phyloP scores from a whole-genome alignment of 2,113 vertebrate genomes.

The Pleuronectes platessa region DNA sequence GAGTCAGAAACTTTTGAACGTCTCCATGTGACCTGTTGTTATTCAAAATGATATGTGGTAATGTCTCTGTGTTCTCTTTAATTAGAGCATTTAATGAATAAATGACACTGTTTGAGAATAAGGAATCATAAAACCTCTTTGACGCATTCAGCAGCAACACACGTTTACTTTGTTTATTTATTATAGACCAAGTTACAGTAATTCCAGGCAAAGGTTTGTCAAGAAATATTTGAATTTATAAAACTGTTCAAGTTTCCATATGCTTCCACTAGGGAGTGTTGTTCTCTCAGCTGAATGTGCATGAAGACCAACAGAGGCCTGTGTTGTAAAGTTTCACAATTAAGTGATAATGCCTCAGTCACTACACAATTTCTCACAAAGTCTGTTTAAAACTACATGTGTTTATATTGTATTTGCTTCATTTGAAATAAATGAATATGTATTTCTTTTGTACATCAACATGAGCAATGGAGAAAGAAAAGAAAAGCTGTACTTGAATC shows the following conservation, averaged over 20 bases:
- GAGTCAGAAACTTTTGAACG: not conserved
- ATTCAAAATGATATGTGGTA: too few species aligned
- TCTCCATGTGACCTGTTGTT: not conserved
- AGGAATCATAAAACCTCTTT: too few species aligned
- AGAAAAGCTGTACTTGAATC: too few species aligned
- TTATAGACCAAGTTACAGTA: slow-evolving; percentile 8
- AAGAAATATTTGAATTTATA: not conserved
- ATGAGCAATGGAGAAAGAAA: too few species aligned
- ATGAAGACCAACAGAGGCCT: not conserved
- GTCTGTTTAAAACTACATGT: too few species aligned
- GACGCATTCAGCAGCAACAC: too few species aligned
- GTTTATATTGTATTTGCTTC: not conserved
- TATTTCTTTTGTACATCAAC: too few species aligned
- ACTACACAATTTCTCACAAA: not conserved
- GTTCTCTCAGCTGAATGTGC: not conserved
- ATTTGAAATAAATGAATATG: not conserved
- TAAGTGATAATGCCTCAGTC: not conserved
- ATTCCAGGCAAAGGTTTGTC: not conserved
- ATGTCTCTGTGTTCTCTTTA: too few species aligned
- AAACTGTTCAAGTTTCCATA: slow-evolving; percentile 14
- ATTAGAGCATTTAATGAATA: too few species aligned
- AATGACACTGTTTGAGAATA: too few species aligned
- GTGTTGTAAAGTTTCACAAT: not conserved
- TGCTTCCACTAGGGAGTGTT: slow-evolving; percentile 36
- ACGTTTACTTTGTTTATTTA: too few species aligned